Conservation (phyloP, 2,113 vertebrate species). For the Antechinus flavipes region DNA sequence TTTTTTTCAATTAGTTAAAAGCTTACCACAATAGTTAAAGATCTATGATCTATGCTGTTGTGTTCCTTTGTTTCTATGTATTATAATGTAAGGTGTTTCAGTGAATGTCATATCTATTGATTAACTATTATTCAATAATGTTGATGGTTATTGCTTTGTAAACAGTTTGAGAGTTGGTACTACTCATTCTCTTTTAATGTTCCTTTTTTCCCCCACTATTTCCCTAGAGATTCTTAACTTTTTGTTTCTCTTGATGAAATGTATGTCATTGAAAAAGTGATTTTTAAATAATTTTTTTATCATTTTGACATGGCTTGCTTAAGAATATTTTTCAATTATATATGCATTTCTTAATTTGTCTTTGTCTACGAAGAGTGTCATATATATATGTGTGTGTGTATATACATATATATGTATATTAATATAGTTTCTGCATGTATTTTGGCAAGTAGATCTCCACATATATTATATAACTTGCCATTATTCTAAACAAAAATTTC, state of each 20-base stretch:
- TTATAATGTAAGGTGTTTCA: background rate
- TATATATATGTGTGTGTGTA: too few species aligned
- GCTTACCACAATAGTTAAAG: background rate
- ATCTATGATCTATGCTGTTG: background rate
- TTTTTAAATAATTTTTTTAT: background rate
- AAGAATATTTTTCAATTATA: background rate
- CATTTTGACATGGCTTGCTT: background rate
- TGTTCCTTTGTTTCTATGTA: background rate
- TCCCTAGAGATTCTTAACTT: background rate
- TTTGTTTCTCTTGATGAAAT: background rate
- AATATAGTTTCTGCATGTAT: too few species aligned
- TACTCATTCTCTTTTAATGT: background rate
- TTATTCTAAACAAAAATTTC: background rate
- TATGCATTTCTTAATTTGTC: too few species aligned
- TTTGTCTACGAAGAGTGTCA: too few species aligned
- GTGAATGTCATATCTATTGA: background rate
- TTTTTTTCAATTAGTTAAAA: background rate
- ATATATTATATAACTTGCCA: too few species aligned
- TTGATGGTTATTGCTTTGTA: background rate
- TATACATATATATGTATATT: too few species aligned
- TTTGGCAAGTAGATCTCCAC: too few species aligned
- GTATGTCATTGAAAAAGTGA: too few species aligned
- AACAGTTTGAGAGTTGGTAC: background rate
- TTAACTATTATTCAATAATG: background rate
- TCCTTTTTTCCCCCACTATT: background rate